Base-by-base conservation (phyloP, 1,140 invertebrate genomes). In the Colletes gigas region DNA sequence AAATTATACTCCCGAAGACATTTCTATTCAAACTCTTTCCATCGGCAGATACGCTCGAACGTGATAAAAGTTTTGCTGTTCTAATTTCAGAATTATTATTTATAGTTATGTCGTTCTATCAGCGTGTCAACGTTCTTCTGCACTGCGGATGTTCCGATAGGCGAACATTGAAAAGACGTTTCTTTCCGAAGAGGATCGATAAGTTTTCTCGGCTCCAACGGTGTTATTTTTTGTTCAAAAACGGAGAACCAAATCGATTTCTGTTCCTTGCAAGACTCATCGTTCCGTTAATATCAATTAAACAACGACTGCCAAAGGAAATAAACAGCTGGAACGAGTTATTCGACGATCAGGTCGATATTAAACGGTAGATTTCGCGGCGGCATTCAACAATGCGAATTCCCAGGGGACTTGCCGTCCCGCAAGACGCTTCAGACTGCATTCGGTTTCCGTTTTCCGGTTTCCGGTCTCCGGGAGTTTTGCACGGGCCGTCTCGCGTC, bases 351-450 rank as follows among this genome's bases (percentile, higher is more conserved):
- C 0, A 21, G 15, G 0, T 21, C 19, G 55, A 60, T 75, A 9
- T 57, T 6, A n/a, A 41, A 14, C 55, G 15, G 10, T 3, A 15
- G 47, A 14, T 54, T 63, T 52, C n/a, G 14, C 47, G 21, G 21
- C 12, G 30, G 47, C 14, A 50, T 30, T 30, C 30, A 78, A 78
- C 66, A 78, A 70, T 71, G 47, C 2, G 9, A 14, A 59, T 71
- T 17, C 44, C 39, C 30, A 30, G 30, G 68, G 19, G 19, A 63
- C 68, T 30, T 17, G 55, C 21, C 14, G 39, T 54, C 30, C 30
- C 60, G 57, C 57, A 44, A 59, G 30, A 78, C 60, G 57, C 57
- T 72, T 72, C 76, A 55, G 68, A 72, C 76, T 78, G 57, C 68
- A 47, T 54, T 63, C 59, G 69, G 68, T 71, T 78, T 78, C 60